phyloP scores from a whole-genome alignment of 2,113 vertebrate species.

The Microtus richardsoni region DNA sequence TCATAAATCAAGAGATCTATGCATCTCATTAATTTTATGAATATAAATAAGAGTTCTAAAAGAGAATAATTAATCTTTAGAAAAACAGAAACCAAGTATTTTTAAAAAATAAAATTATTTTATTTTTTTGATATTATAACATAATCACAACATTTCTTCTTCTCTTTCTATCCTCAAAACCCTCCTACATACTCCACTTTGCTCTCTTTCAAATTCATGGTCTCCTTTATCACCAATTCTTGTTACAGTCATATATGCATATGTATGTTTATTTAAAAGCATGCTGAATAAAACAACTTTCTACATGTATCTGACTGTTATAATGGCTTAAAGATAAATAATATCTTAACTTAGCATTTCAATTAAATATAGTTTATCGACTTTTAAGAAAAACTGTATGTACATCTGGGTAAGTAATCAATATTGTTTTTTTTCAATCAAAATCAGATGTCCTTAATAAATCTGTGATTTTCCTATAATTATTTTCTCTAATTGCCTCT shows the following conservation, averaged over 20 bases:
- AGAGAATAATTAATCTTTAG: background rate
- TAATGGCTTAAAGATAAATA: background rate
- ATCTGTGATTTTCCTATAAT: background rate
- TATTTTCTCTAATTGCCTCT: background rate
- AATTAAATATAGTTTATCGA: background rate
- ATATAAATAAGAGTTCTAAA: background rate
- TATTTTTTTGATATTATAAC: background rate
- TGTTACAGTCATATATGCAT: background rate
- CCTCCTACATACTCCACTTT: background rate
- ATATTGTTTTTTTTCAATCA: background rate
- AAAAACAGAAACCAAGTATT: background rate
- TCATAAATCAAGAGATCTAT: background rate
- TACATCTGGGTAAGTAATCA: background rate
- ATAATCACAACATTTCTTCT: background rate
- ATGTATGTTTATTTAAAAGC: background rate
- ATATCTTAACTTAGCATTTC: background rate
- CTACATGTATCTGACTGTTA: background rate
- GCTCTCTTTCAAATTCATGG: background rate
- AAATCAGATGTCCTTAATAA: background rate
- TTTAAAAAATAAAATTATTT: background rate
- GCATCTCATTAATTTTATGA: background rate
- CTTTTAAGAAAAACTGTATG: background rate
- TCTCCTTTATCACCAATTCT: background rate
- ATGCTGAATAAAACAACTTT: background rate
- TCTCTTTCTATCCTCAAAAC: background rate